Conservation (phyloP, 2,888 invertebrate species). For the Athalia circularis region DNA sequence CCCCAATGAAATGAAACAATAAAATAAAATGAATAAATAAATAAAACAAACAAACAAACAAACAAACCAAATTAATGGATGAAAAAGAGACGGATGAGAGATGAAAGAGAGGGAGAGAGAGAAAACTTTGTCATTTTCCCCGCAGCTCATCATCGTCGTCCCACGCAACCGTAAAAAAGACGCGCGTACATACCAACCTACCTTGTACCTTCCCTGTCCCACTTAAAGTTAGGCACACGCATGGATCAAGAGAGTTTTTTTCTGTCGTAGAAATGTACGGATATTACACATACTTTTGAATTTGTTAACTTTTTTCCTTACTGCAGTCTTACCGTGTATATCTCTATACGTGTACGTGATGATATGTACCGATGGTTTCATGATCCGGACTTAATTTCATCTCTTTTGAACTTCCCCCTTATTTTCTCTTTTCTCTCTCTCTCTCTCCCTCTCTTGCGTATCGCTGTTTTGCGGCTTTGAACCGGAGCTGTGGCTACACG, state of each 20-base stretch:
- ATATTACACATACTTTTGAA: not conserved
- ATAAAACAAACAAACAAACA: not conserved
- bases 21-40: not conserved
- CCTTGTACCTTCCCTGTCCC: constrained; percentile 17
- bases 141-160: not conserved
- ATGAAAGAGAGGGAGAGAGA: no score
- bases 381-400: constrained; percentile 6
- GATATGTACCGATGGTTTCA: not conserved
- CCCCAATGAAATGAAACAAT: not conserved
- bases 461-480: constrained; percentile 22
- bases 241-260: not conserved
- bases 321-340: no score
- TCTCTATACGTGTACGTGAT: not conserved
- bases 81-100: not conserved
- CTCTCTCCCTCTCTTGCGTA: constrained; percentile 15
- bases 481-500: constrained; percentile 7
- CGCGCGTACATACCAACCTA: not conserved
- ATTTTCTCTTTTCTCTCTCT: constrained; percentile 44
- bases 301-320: no score
- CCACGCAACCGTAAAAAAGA: not conserved
- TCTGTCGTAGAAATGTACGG: not conserved
- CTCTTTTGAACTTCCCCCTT: constrained; percentile 23
- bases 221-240: constrained; percentile 11
- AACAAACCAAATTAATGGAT: not conserved
- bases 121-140: constrained; percentile 13